phyloP scores from a whole-genome alignment of 2,113 vertebrate species.

The Turnix velox region DNA sequence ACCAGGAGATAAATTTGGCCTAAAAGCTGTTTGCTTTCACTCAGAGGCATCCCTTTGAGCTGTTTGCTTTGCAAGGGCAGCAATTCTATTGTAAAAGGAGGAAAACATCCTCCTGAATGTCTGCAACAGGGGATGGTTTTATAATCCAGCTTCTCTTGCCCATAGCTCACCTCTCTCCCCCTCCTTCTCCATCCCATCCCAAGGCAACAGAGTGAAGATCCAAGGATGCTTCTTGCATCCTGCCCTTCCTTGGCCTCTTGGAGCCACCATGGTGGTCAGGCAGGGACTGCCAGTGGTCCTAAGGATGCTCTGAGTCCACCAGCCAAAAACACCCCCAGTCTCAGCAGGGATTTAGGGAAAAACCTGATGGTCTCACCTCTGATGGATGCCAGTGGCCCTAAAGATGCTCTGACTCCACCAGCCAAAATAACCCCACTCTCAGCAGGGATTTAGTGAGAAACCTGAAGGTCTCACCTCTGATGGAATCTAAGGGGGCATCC shows the following conservation, averaged over 20 bases:
- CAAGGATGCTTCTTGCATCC: neutral
- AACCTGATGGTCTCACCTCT: rapidly evolving
- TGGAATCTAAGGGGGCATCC: neutral
- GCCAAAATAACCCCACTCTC: neutral
- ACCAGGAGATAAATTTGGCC: neutral
- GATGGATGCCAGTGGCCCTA: neutral
- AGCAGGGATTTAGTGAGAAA: neutral
- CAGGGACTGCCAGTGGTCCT: neutral
- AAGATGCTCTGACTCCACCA: neutral
- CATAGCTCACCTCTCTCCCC: neutral
- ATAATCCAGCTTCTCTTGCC: neutral
- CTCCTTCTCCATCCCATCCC: neutral
- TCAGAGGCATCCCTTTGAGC: neutral
- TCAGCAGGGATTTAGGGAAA: neutral
- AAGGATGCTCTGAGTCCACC: neutral
- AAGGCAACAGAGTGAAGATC: neutral
- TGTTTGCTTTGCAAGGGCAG: neutral
- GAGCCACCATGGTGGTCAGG: neutral
- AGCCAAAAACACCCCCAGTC: neutral
- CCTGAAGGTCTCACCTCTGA: neutral
- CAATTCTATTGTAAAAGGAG: neutral
- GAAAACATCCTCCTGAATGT: neutral
- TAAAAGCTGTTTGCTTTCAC: constrained; percentile 8
- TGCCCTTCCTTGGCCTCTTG: neutral
- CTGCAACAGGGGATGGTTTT: neutral